Evolutionary conservation across 1,140 invertebrate genomes (phyloP).

Genomic region (Artemia franciscana): DNA sequence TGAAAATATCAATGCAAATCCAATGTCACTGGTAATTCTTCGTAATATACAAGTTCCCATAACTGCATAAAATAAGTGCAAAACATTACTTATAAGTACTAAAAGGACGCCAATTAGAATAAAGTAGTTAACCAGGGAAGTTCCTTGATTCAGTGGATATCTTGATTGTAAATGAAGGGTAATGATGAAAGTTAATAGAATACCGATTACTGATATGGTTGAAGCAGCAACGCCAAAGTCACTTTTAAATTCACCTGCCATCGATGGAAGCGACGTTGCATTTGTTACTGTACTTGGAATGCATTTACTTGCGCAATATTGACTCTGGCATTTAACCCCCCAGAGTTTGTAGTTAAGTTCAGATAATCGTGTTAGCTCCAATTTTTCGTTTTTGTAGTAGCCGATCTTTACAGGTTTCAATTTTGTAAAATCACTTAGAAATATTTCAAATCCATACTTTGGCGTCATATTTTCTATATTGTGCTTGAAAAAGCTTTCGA

Average conservation of each 20-base stretch:
- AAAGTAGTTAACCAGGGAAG: neutral
- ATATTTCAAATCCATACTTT: neutral
- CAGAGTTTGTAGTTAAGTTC: neutral
- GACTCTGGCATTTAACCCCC: neutral
- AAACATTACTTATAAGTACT: neutral
- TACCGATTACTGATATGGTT: neutral
- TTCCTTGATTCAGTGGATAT: neutral
- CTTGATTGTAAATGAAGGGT: neutral
- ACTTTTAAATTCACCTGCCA: neutral
- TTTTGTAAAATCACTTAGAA: neutral
- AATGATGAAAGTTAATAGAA: neutral
- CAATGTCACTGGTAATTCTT: neutral
- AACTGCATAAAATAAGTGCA: neutral
- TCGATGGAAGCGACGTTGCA: neutral
- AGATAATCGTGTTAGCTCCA: neutral
- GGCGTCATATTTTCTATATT: neutral
- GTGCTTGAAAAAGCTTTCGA: neutral
- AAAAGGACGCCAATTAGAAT: neutral
- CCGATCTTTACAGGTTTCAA: neutral
- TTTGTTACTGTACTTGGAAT: neutral
- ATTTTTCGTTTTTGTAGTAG: neutral
- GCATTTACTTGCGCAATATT: neutral
- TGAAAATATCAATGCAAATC: neutral
- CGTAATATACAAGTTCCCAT: neutral
- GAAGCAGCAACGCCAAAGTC: neutral